These are phyloP conservation scores for Zaprionus davidi DNA, from an alignment of 1,140 invertebrate species.

Conservation along the genomic window DNA sequence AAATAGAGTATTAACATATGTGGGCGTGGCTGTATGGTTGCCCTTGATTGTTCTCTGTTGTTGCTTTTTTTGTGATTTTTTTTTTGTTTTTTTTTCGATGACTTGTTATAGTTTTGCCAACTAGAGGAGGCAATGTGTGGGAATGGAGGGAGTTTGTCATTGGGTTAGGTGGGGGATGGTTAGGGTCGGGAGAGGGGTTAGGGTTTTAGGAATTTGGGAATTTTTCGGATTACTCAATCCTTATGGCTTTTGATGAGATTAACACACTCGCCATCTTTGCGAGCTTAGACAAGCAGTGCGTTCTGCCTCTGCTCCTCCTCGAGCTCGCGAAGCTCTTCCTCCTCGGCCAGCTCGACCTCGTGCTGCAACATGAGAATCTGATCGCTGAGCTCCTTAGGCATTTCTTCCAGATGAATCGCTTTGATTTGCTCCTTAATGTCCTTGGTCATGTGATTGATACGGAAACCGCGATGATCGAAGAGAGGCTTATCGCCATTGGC, in stretches of 20 bases:
- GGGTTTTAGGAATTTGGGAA: conserved; percentile 18
- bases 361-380: conserved; percentile 68
- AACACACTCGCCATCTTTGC: conserved; percentile 6
- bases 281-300: background rate
- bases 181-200: conserved; percentile 23
- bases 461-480: conserved; percentile 80
- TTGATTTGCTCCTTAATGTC: conserved; percentile 76
- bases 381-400: conserved; percentile 68
- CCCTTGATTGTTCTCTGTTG: conserved; percentile 31
- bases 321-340: conserved; percentile 60
- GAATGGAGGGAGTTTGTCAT: conserved; percentile 46
- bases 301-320: conserved; percentile 19
- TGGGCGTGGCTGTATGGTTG: conserved; percentile 46
- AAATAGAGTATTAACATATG: conserved; percentile 72
- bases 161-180: conserved; percentile 21
- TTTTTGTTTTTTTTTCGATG: conserved; percentile 59
- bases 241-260: conserved; percentile 63
- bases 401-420: conserved; percentile 52
- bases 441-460: conserved; percentile 79
- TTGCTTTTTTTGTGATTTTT: conserved; percentile 50
- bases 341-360: conserved; percentile 73
- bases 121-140: conserved; percentile 54
- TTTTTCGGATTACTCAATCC: conserved; percentile 33
- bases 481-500: conserved; percentile 63
- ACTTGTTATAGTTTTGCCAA: conserved; percentile 72